These are phyloP conservation scores for Ptycholaimellus sp. DNA, from an alignment of 2,888 invertebrate genomes.

Conservation along the genomic window DNA sequence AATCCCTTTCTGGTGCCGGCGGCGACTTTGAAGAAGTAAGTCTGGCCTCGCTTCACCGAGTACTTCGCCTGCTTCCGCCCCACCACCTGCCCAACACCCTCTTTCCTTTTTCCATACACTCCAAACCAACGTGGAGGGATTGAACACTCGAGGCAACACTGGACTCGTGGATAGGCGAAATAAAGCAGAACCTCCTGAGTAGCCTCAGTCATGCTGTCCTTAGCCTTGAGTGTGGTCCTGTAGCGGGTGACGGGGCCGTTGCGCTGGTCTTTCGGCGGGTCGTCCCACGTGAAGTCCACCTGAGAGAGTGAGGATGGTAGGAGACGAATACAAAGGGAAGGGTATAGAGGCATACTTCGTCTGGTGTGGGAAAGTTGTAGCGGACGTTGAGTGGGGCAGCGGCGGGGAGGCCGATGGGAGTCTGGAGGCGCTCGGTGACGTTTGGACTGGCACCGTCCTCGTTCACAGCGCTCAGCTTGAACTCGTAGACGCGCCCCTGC, in stretches of 20 bases:
- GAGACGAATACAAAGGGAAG: neutral
- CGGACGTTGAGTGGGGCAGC: slow-evolving; percentile 19
- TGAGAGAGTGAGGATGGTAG: slow-evolving; percentile 8
- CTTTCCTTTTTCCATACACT: too few relatives aligned
- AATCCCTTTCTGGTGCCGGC: slow-evolving; percentile 88
- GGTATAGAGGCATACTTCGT: too few relatives aligned
- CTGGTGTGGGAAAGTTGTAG: slow-evolving; percentile 20
- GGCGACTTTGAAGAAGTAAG: slow-evolving; percentile 84
- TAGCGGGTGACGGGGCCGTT: slow-evolving; percentile 82
- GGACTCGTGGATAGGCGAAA: too few relatives aligned
- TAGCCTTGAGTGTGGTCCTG: slow-evolving; percentile 37
- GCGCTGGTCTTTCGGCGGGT: slow-evolving; percentile 55
- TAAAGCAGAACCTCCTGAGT: too few relatives aligned
- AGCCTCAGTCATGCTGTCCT: too few relatives aligned
- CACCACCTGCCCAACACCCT: too few relatives aligned
- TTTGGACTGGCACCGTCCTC: slow-evolving; percentile 82
- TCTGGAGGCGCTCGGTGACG: slow-evolving; percentile 61
- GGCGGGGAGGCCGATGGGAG: slow-evolving; percentile 52
- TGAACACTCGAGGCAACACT: too few relatives aligned
- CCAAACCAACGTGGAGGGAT: too few relatives aligned
- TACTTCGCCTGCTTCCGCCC: too few relatives aligned
- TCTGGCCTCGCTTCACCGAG: too few relatives aligned
- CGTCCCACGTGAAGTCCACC: slow-evolving; percentile 30
- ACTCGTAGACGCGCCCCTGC: slow-evolving; percentile 51
- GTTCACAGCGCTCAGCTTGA: slow-evolving; percentile 81